Evolutionary conservation across 2,888 invertebrate species (phyloP).

Genomic region (Drosophila basisetae): DNA sequence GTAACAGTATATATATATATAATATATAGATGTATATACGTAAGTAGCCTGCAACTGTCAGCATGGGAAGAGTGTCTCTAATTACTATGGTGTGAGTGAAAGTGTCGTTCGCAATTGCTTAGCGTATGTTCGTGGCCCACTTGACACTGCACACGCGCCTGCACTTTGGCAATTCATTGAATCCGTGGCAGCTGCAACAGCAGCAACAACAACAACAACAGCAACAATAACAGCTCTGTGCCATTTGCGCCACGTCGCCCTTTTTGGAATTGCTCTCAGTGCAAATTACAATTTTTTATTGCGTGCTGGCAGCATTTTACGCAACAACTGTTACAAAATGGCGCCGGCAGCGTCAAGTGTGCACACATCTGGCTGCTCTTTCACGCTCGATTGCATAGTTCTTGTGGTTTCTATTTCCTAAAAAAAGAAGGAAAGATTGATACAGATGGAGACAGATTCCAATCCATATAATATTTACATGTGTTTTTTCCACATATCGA

Average conservation of each 20-base stretch:
- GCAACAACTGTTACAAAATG: slow-evolving; percentile 46
- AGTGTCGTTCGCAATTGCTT: slow-evolving; percentile 34
- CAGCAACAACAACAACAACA: background rate
- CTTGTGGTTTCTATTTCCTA: background rate
- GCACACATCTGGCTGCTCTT: slow-evolving; percentile 7
- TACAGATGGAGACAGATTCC: background rate
- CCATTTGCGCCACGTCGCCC: slow-evolving; percentile 45
- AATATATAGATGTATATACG: background rate
- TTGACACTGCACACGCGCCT: slow-evolving; percentile 42
- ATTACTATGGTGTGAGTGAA: slow-evolving; percentile 13
- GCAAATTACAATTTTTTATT: slow-evolving; percentile 53
- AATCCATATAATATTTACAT: background rate
- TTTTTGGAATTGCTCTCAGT: slow-evolving; percentile 28
- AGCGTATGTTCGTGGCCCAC: slow-evolving; percentile 51
- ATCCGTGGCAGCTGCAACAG: slow-evolving; percentile 20
- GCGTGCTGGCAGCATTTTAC: slow-evolving; percentile 29
- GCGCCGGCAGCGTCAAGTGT: slow-evolving; percentile 46
- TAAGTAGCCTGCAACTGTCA: background rate
- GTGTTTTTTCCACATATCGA: background rate
- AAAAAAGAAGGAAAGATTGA: background rate
- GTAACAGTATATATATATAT: background rate
- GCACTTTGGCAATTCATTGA: slow-evolving; percentile 51
- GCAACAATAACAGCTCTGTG: slow-evolving; percentile 23
- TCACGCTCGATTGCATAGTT: background rate
- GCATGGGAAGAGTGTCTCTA: slow-evolving; percentile 4